Evolutionary conservation across 2,113 vertebrate genomes (phyloP), one percentile per base, ranked within the genome.

Genomic region (Erythrocercus mccallii): DNA sequence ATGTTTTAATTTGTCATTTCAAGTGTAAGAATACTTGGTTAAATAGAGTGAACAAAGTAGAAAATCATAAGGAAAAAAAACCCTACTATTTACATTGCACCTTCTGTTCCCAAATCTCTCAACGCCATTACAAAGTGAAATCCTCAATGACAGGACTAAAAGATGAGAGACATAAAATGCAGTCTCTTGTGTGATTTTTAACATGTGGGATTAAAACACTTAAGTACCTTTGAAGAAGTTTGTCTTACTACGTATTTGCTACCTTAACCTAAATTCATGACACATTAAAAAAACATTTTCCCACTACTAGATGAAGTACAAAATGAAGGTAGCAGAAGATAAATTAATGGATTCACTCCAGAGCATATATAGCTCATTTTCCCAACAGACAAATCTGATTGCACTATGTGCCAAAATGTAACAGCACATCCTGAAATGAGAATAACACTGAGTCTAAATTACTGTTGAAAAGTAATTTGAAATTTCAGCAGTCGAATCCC

Each of bases 41-140:
- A 80, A 96, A 95, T 35, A 94, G 38, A 79, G 48, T 25, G 25
- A 86, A 90, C 19, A 80, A 91, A 91, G 40, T 7, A 81, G 21
- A 40, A 87, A 92, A 76, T n/a, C 3, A 0, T 28, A 64, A 83
- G 56, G 72, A 57, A 40, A 44, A 3, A 3, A 4, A 0, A 2
- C 1, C 3, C 7, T 11, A 5, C 30, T 53, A 56, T 47, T 89
- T 72, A 90, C 10, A 12, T 18, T 40, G 45, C 10, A 80, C 17
- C 10, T 90, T 80, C 79, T 80, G 31, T 57, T 45, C 40, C 35
- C 23, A 84, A 76, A 74, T 15, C 4, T 57, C 37, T 81, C 65
- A 71, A 60, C 58, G 23, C 33, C 72, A 37, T 71, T 64, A 85
- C 28, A 72, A 94, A 90, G 19, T 31, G 3, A 78, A 71, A 56